Conservation (phyloP, 2,888 invertebrate species). For the Epistrophe eligans region DNA sequence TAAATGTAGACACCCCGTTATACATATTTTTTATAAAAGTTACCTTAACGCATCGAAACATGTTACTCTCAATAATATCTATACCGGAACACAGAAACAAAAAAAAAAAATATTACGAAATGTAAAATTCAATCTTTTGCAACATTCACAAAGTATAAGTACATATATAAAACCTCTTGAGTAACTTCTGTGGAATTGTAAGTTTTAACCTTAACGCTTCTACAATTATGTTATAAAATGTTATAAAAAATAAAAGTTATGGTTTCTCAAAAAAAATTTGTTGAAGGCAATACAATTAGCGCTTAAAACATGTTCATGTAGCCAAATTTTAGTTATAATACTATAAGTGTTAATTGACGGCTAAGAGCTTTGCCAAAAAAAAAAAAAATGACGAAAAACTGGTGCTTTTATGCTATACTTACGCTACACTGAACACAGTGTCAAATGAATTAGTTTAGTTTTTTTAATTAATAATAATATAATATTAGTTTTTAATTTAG, state of each 20-base stretch:
- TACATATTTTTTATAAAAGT: not conserved
- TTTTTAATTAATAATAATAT: constrained; percentile 2
- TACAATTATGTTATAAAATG: not conserved
- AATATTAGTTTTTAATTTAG: not conserved
- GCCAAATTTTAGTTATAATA: constrained; percentile 7
- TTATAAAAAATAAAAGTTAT: not conserved
- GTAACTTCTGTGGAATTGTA: not conserved
- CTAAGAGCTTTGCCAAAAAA: not conserved
- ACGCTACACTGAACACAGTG: not conserved
- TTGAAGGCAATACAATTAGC: constrained; percentile 15
- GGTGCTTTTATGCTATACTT: not conserved
- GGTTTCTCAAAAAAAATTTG: not conserved
- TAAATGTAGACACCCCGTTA: too few relatives aligned
- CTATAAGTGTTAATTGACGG: constrained; percentile 12
- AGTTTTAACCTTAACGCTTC: not conserved
- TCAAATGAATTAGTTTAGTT: constrained; percentile 2
- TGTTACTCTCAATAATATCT: not conserved
- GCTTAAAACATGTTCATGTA: not conserved
- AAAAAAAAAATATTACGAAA: not conserved
- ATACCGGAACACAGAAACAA: not conserved
- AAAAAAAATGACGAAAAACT: not conserved
- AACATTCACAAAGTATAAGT: not conserved
- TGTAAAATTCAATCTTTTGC: constrained; percentile 4
- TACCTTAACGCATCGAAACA: not conserved
- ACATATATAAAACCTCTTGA: not conserved